A percentile compares a stretch with the other conserved stretches of the same genome.
Evolutionary conservation across 1,140 invertebrate species (phyloP).

Genomic region (Pseudomyrmex pallidus): DNA sequence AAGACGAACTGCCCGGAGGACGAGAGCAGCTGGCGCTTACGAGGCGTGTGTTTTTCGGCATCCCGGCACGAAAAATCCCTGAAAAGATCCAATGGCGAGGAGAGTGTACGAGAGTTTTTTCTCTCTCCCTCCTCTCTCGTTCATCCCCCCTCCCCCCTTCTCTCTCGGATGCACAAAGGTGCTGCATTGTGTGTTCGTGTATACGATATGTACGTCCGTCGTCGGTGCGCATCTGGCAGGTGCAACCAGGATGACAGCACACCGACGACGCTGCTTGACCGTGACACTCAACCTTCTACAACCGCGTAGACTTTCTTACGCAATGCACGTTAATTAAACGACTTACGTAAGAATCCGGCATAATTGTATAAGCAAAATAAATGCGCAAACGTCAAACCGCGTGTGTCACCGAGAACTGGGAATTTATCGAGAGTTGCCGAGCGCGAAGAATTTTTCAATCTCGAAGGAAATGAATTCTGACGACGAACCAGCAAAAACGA

Average conservation of each 20-base stretch:
- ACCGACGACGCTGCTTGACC: slow-evolving; percentile 61
- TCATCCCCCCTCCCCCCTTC: too few species aligned
- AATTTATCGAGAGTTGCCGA: background rate
- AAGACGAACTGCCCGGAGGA: slow-evolving; percentile 39
- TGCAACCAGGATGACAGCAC: slow-evolving; percentile 44
- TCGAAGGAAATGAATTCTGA: background rate
- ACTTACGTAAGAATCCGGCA: slow-evolving; percentile 58
- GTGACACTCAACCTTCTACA: slow-evolving; percentile 78
- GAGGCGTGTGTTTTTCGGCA: slow-evolving; percentile 49
- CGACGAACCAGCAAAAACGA: background rate
- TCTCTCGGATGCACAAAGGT: slow-evolving; percentile 7
- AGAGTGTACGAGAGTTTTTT: background rate
- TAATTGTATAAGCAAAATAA: slow-evolving; percentile 51
- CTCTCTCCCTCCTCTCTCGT: background rate
- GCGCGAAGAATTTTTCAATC: background rate
- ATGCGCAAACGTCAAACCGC: slow-evolving; percentile 47
- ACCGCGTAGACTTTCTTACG: slow-evolving; percentile 46
- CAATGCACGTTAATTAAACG: slow-evolving; percentile 64
- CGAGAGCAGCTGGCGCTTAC: slow-evolving; percentile 62
- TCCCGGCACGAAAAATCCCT: slow-evolving; percentile 59
- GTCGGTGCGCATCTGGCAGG: slow-evolving; percentile 54
- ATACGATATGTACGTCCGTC: background rate
- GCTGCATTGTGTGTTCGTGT: slow-evolving; percentile 1
- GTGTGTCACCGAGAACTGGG: background rate
- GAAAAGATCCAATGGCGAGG: slow-evolving; percentile 30